phyloP scores from a whole-genome alignment of 2,797 vertebrate species.

The Peromyscus eremicus region DNA sequence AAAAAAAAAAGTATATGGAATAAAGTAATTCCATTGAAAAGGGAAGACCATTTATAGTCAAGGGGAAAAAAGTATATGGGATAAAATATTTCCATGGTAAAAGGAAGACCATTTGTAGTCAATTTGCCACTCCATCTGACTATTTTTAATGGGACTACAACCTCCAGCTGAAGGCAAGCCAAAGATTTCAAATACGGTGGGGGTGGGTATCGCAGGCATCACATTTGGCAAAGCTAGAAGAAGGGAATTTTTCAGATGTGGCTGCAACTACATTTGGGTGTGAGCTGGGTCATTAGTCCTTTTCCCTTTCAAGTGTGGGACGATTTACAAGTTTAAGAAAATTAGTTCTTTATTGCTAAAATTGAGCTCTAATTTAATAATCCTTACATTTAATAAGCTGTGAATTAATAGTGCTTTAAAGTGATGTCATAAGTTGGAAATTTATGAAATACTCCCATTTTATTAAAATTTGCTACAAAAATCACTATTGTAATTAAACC shows the following conservation, averaged over 20 bases:
- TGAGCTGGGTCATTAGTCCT: slow-evolving; percentile 34
- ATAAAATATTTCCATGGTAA: slow-evolving; percentile 58
- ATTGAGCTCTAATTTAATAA: slow-evolving; percentile 72
- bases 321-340: slow-evolving; percentile 62
- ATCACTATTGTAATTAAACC: slow-evolving; percentile 60
- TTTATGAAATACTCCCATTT: slow-evolving; percentile 67
- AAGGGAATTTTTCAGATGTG: slow-evolving; percentile 51
- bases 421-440: slow-evolving; percentile 58
- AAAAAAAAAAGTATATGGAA: not conserved
- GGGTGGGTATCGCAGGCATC: not conserved
- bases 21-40: slow-evolving; percentile 57
- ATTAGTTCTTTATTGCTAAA: slow-evolving; percentile 60
- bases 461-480: slow-evolving; percentile 67
- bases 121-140: slow-evolving; percentile 18
- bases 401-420: slow-evolving; percentile 66
- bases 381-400: slow-evolving; percentile 68
- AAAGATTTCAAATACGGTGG: slow-evolving; percentile 51
- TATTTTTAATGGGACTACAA: slow-evolving; percentile 54
- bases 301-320: slow-evolving; percentile 57
- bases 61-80: not conserved
- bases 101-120: slow-evolving; percentile 57
- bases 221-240: slow-evolving; percentile 28
- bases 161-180: slow-evolving; percentile 30
- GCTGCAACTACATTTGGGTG: slow-evolving; percentile 40
- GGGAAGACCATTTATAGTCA: slow-evolving; percentile 50